Percentiles rank a stretch among this genome's conserved stretches.
Evolutionary conservation across 2,113 vertebrate species (phyloP).

Genomic region (Corydoras maculifer): DNA sequence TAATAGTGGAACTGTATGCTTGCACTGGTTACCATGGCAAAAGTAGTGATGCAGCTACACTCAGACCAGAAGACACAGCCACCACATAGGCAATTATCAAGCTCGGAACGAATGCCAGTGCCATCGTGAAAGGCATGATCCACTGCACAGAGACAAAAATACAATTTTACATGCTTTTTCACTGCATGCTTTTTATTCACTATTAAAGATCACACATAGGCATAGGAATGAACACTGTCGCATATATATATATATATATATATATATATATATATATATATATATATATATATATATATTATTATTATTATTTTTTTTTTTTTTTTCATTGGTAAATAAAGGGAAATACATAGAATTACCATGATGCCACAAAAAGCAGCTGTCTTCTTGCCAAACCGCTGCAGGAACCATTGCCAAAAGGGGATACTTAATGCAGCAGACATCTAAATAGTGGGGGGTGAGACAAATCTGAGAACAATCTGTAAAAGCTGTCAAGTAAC

Average conservation of each 20-base stretch:
- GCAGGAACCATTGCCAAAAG: slow-evolving; percentile 88
- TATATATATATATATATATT: too few relatives aligned
- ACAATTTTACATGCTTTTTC: neutral
- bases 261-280: too few relatives aligned
- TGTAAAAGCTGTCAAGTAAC: too few relatives aligned
- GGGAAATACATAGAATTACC: slow-evolving; percentile 59
- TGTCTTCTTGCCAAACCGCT: slow-evolving; percentile 87
- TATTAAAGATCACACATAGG: too few relatives aligned
- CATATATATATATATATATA: too few relatives aligned
- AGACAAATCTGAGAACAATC: slow-evolving; percentile 7
- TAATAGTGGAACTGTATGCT: neutral
- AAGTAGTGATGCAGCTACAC: slow-evolving; percentile 85
- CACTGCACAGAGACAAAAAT: slow-evolving; percentile 58
- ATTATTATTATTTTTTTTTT: too few relatives aligned
- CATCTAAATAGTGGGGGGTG: slow-evolving; percentile 59
- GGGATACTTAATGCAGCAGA: slow-evolving; percentile 86
- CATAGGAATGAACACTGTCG: too few relatives aligned
- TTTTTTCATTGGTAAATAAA: too few relatives aligned
- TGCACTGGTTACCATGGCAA: slow-evolving; percentile 79
- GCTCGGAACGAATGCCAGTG: slow-evolving; percentile 82
- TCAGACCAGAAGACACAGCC: slow-evolving; percentile 85
- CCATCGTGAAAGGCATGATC: slow-evolving; percentile 86
- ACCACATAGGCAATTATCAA: slow-evolving; percentile 79
- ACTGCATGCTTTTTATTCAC: too few relatives aligned
- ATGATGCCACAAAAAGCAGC: slow-evolving; percentile 84